These are phyloP conservation scores for Reticulitermes speratus DNA, from an alignment of 1,140 invertebrate genomes.

Conservation along the genomic window DNA sequence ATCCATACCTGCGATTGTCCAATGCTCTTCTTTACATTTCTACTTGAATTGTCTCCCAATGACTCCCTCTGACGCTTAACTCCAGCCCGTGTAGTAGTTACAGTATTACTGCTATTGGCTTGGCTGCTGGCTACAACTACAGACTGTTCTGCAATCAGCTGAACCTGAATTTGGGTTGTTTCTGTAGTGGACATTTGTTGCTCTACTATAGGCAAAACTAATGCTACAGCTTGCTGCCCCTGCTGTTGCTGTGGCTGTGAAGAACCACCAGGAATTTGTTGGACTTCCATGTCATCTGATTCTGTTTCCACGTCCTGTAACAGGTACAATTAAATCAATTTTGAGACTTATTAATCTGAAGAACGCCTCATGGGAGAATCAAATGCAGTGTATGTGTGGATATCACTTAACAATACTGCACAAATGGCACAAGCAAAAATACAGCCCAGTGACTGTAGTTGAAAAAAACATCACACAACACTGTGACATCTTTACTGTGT, in stretches of 20 bases:
- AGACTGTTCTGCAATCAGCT: constrained; percentile 31
- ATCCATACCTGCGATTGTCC: not conserved
- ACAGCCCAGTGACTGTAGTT: too few relatives aligned
- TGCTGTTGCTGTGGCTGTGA: constrained; percentile 40
- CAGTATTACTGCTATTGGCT: constrained; percentile 32
- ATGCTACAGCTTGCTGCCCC: constrained; percentile 65
- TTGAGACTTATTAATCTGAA: too few relatives aligned
- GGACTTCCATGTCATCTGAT: constrained; percentile 41
- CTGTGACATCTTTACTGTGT: too few relatives aligned
- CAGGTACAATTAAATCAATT: not conserved
- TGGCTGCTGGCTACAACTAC: constrained; percentile 30
- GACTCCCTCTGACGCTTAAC: constrained; percentile 56
- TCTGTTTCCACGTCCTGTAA: constrained; percentile 53
- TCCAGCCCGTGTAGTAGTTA: constrained; percentile 34
- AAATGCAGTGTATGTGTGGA: too few relatives aligned
- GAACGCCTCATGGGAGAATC: too few relatives aligned
- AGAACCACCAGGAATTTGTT: constrained; percentile 8
- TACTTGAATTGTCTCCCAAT: constrained; percentile 55
- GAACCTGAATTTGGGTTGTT: not conserved
- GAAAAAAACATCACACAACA: too few relatives aligned
- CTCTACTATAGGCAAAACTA: constrained; percentile 71
- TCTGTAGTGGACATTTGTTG: constrained; percentile 34
- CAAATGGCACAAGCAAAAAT: too few relatives aligned
- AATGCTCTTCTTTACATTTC: constrained; percentile 38
- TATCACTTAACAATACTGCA: too few relatives aligned